Base-by-base conservation (phyloP, 1,140 invertebrate species). In the Chlorops oryzae region DNA sequence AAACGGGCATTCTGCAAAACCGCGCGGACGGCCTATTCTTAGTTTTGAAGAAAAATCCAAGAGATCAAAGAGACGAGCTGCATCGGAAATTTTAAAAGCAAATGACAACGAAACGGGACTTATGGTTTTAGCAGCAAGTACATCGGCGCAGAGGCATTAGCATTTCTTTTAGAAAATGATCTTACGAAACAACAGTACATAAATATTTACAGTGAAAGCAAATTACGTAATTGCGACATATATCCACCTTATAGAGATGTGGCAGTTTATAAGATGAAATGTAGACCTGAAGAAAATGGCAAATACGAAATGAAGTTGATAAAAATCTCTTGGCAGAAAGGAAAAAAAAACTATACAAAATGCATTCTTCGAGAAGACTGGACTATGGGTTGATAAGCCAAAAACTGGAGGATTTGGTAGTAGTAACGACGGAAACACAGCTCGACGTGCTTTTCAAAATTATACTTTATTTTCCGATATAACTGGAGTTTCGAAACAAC, bases 401-500 rank as follows among this genome's bases (percentile, higher is more conserved):
- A 51, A 34, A 48, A 15, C 17, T 18, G 54, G 40, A 7, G 58
- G 57, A 20, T 53, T 46, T 17, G 63, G 65, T 15, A 55, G 42
- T 18, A 59, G 60, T n/a, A 70, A 68, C 52, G 56, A 59, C 25
- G 63, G 63, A 10, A 69, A 70, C 52, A 63, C 57, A 9, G 55
- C 63, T 9, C 51, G 65, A 43, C 44, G 57, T 45, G 65, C 70
- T 43, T 69, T 65, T 49, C 35, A 23, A 34, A 38, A 69, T 38
- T 44, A 52, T 22, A 48, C 38, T 22, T 52, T 55, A 7, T 44
- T 53, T 56, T 40, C 63, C 15, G 39, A 58, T 28, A 63, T 68
- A 5, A 60, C 58, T 12, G 54, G 55, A 13, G 32, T 70, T 22
- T 54, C 73, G 54, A 34, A 43, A 55, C 39, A 53, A 9, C 21